Evolutionary conservation across 2,888 invertebrate species (phyloP).

Genomic region (Resseliella maxima): DNA sequence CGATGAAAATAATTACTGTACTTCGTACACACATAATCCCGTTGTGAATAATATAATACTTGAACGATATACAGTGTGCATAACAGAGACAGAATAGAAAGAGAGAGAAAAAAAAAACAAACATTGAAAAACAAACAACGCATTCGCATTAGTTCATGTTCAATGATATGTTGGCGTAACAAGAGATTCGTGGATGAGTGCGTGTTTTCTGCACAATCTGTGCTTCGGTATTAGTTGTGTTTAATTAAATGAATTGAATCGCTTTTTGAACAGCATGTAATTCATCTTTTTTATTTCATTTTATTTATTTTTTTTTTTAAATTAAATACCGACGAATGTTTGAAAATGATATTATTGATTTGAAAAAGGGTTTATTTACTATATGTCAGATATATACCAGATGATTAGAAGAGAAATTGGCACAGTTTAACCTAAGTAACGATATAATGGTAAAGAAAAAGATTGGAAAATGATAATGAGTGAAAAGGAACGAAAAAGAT

Average conservation of each 20-base stretch:
- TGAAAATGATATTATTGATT: slow-evolving; percentile 28
- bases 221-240: background rate
- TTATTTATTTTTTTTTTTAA: too few relatives aligned
- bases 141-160: background rate
- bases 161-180: background rate
- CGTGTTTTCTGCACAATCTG: background rate
- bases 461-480: too few relatives aligned
- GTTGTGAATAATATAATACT: background rate
- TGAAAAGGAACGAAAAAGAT: too few relatives aligned
- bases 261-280: slow-evolving; percentile 18
- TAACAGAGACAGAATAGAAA: too few relatives aligned
- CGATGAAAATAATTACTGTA: background rate
- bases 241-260: slow-evolving; percentile 7
- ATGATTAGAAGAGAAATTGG: too few relatives aligned
- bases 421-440: too few relatives aligned
- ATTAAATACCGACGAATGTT: slow-evolving; percentile 9
- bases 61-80: too few relatives aligned
- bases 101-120: background rate
- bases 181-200: background rate
- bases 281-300: too few relatives aligned
- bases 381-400: too few relatives aligned
- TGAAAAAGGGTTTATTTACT: background rate
- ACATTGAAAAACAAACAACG: background rate
- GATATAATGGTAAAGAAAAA: too few relatives aligned
- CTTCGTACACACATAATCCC: background rate